Evolutionary conservation across 2,797 vertebrate species (phyloP).

Genomic region (Microctenopoma steveboyesi): DNA sequence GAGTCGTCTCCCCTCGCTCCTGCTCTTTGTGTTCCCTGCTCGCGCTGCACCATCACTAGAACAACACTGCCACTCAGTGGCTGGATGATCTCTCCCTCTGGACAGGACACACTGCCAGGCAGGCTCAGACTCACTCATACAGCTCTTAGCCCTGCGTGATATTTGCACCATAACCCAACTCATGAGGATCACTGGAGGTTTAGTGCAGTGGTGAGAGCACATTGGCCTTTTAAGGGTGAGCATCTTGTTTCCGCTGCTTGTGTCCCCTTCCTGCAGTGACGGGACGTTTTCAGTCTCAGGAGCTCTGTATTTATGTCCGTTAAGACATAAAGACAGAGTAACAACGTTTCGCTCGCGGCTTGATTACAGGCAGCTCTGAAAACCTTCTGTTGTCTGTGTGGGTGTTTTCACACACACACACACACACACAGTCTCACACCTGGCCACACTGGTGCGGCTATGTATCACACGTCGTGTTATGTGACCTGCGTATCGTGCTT

Average conservation of each 20-base stretch:
- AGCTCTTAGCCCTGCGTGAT: slow-evolving; percentile 46
- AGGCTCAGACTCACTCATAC: slow-evolving; percentile 26
- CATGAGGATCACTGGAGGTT: slow-evolving; percentile 49
- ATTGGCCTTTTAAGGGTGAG: slow-evolving; percentile 26
- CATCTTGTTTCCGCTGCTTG: slow-evolving; percentile 34
- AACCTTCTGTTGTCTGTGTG: too few relatives aligned
- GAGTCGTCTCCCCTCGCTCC: slow-evolving; percentile 31
- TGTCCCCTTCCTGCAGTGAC: slow-evolving; percentile 17
- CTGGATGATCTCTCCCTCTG: slow-evolving; percentile 39
- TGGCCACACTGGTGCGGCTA: too few relatives aligned
- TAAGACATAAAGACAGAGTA: too few relatives aligned
- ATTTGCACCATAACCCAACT: slow-evolving; percentile 58
- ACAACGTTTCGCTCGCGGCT: background rate
- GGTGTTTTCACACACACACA: too few relatives aligned
- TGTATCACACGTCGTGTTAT: too few relatives aligned
- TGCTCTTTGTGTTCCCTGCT: background rate
- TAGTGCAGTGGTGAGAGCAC: slow-evolving; percentile 15
- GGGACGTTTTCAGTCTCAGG: slow-evolving; percentile 33
- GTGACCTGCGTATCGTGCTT: too few relatives aligned
- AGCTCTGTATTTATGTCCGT: slow-evolving; percentile 1
- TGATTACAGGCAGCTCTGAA: too few relatives aligned
- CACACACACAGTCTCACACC: too few relatives aligned
- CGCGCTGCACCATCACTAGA: slow-evolving; percentile 59
- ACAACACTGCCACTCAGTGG: slow-evolving; percentile 85
- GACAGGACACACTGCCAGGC: slow-evolving; percentile 9